phyloP scores from a whole-genome alignment of 2,797 vertebrate species.

The Sebastes matsubarae region DNA sequence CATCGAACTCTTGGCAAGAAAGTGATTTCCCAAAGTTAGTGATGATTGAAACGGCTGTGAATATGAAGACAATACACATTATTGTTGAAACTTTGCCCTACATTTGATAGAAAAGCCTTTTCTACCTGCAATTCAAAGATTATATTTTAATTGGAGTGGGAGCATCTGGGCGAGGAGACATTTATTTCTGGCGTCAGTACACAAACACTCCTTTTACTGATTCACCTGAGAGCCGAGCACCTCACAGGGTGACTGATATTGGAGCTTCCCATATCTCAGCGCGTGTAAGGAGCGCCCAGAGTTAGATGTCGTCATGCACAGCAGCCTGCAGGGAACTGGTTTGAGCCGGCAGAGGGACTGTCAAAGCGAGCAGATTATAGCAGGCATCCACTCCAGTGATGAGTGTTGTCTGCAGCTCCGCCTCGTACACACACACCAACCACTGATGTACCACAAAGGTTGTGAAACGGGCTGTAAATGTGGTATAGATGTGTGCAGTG shows the following conservation, averaged over 20 bases:
- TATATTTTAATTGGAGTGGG: not conserved
- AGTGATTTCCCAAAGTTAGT: not conserved
- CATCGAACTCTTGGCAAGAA: not conserved
- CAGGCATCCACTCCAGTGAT: conserved; percentile 63
- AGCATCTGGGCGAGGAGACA: not conserved
- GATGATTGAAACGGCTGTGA: not conserved
- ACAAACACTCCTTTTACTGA: not conserved
- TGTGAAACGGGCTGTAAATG: not conserved
- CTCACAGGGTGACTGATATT: conserved; percentile 7
- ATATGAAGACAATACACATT: not conserved
- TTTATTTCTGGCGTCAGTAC: not conserved
- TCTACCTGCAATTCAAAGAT: not conserved
- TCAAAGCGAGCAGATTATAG: conserved; percentile 74
- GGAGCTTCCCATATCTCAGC: conserved; percentile 34
- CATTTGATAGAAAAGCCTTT: not conserved
- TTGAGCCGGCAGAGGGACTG: conserved; percentile 68
- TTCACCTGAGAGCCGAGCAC: conserved; percentile 51
- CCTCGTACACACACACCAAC: not conserved
- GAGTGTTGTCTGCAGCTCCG: conserved; percentile 44
- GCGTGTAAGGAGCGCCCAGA: conserved; percentile 49
- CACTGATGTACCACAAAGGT: not conserved
- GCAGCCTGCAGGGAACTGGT: conserved; percentile 72
- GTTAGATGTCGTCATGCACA: conserved; percentile 70
- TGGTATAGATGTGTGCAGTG: not conserved
- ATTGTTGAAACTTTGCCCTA: not conserved